These are phyloP conservation scores for Drosophila ananassae DNA, from an alignment of 1,140 invertebrate species.

Conservation along the genomic window DNA sequence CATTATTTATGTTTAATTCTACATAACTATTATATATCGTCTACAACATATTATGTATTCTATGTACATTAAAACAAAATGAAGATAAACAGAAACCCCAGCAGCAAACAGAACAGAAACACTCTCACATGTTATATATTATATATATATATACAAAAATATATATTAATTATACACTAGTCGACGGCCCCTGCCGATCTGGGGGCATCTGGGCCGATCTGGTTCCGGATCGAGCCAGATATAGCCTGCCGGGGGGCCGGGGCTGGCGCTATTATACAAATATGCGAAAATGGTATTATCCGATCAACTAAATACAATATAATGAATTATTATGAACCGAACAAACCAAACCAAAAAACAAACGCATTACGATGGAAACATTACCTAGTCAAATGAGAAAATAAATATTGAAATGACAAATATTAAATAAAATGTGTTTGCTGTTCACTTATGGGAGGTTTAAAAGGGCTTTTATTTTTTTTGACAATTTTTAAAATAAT, in stretches of 20 bases:
- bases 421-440: constrained; percentile 43
- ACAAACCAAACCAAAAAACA: constrained; percentile 10
- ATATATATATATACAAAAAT: constrained; percentile 28
- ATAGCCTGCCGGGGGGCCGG: constrained; percentile 12
- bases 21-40: constrained; percentile 50
- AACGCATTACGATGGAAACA: constrained; percentile 61
- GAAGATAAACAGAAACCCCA: constrained; percentile 6
- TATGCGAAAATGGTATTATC: constrained; percentile 64
- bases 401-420: constrained; percentile 74
- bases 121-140: constrained; percentile 74
- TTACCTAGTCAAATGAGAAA: constrained; percentile 78
- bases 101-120: constrained; percentile 20
- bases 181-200: background rate
- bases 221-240: background rate
- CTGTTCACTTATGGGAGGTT: background rate
- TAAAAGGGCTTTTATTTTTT: too few species aligned
- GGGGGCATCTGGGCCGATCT: constrained; percentile 6
- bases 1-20: constrained; percentile 67
- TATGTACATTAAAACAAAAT: constrained; percentile 62
- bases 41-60: constrained; percentile 46
- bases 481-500: too few species aligned
- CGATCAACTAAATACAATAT: constrained; percentile 67
- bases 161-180: constrained; percentile 36
- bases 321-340: constrained; percentile 57
- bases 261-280: constrained; percentile 9